Conservation (phyloP, 1,140 invertebrate species). For the Samia ricini region DNA sequence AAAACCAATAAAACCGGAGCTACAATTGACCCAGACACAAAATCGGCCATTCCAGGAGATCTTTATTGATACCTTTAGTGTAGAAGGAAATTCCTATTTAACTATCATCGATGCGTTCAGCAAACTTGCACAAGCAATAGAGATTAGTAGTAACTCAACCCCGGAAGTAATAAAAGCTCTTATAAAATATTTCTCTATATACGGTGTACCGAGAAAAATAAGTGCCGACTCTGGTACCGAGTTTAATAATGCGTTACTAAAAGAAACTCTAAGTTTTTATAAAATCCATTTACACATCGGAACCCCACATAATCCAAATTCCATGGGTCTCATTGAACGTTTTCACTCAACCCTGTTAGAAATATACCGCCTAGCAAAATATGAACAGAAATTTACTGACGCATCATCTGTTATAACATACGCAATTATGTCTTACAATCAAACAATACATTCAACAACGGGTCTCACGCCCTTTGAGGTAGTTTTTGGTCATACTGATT, state of each 20-base stretch:
- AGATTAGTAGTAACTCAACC: conserved; percentile 18
- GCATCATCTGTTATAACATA: too few species aligned
- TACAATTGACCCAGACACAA: conserved; percentile 16
- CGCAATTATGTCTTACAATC: too few species aligned
- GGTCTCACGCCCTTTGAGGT: too few species aligned
- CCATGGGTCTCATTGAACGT: conserved; percentile 24
- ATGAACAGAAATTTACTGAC: conserved; percentile 16
- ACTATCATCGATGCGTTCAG: conserved; percentile 18
- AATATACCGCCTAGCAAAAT: conserved; percentile 30
- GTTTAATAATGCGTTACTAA: too few species aligned
- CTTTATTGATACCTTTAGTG: conserved; percentile 18
- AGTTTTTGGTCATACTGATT: too few species aligned
- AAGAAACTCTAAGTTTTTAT: conserved; percentile 3
- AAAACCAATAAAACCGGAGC: conserved; percentile 9
- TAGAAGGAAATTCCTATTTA: too few species aligned
- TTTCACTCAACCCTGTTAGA: conserved; percentile 29
- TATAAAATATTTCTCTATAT: too few species aligned
- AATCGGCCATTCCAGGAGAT: conserved; percentile 17
- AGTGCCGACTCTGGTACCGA: too few species aligned
- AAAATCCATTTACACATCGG: conserved; percentile 24
- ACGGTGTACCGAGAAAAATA: too few species aligned
- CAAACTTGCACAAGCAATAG: conserved; percentile 26
- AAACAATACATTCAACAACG: too few species aligned
- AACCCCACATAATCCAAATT: conserved; percentile 24
- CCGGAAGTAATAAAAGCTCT: too few species aligned